Conservation (phyloP, 2,113 vertebrate species). For the Xyliphius kryptos region DNA sequence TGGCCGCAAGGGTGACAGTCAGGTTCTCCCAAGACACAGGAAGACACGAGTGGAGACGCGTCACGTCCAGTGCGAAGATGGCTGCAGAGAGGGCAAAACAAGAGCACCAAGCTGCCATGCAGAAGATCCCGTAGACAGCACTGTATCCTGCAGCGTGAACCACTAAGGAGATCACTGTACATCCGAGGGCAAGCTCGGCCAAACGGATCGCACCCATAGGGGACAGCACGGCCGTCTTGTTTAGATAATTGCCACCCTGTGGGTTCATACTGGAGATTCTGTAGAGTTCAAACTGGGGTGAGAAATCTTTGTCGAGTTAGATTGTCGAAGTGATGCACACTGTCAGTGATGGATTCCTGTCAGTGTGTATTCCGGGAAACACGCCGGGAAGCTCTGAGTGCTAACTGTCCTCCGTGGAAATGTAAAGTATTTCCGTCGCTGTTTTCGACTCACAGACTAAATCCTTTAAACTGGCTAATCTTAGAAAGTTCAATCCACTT, state of each 20-base stretch:
- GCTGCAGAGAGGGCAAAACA: constrained; percentile 72
- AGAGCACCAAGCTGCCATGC: constrained; percentile 83
- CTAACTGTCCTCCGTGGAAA: constrained; percentile 24
- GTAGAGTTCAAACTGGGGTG: no score
- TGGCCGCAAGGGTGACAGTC: constrained; percentile 80
- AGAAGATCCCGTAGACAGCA: constrained; percentile 77
- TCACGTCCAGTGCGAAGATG: constrained; percentile 77
- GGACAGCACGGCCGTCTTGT: constrained; percentile 71
- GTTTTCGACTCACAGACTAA: constrained; percentile 47
- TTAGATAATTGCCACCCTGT: constrained; percentile 67
- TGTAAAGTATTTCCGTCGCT: constrained; percentile 36
- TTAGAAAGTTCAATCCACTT: constrained; percentile 6
- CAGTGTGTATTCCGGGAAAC: constrained; percentile 8
- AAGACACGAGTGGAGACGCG: constrained; percentile 75
- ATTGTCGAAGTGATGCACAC: constrained; percentile 18
- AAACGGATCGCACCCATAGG: constrained; percentile 72
- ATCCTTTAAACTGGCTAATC: constrained; percentile 11
- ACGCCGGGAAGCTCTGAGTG: neutral
- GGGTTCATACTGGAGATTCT: constrained; percentile 75
- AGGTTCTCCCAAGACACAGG: constrained; percentile 90
- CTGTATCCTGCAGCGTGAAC: constrained; percentile 76
- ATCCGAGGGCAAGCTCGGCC: constrained; percentile 76
- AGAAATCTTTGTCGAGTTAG: no score
- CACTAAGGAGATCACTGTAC: constrained; percentile 80
- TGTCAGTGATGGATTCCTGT: neutral